Base-by-base conservation (phyloP, 2,113 vertebrate species). In the Xenus cinereus region DNA sequence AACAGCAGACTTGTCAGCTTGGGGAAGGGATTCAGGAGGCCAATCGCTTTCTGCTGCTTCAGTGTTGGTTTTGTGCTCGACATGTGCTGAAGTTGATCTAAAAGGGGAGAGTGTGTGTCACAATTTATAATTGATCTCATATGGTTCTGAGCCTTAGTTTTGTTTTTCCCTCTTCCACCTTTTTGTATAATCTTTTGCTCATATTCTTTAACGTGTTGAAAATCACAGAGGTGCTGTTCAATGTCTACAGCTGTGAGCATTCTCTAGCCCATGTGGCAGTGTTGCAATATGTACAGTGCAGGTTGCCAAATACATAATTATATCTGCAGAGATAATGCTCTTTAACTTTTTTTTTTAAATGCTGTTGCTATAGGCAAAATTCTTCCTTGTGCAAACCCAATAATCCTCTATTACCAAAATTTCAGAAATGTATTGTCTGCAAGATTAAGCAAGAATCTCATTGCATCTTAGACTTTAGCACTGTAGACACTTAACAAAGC, bases 351-450 rank as follows among this genome's bases (percentile, higher is more conserved):
- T 81, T 93, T 43, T 57, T 23, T 53, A 20, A 26, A 48, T 89
- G 69, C 81, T 85, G 80, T 97, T 95, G 96, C 90, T 91, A 32
- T 66, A 89, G 66, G 91, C 91, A 95, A 73, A 95, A 94, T 97
- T 97, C 71, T 92, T 95, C 66, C 68, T 90, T 77, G 77, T 92
- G 50, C 84, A 94, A 95, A 94, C 45, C 16, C 26, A 62, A 9
- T 95, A 96, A 96, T 92, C 92, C 87, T 69, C 62, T 69, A 33
- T 43, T 89, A 89, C 62, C 46, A 67, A 87, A 87, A 54, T 69
- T 87, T 93, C 87, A 80, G 77, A 84, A 89, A 30, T 26, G 54
- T 54, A 72, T 95, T 97, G 81, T 95, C 81, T 94, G 81, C 76
- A 54, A 82, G 87, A 94, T 85, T 92, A 96, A 79, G 78, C 74